Conservation (phyloP, 2,888 invertebrate genomes). For the Habrosyne pyritoides region DNA sequence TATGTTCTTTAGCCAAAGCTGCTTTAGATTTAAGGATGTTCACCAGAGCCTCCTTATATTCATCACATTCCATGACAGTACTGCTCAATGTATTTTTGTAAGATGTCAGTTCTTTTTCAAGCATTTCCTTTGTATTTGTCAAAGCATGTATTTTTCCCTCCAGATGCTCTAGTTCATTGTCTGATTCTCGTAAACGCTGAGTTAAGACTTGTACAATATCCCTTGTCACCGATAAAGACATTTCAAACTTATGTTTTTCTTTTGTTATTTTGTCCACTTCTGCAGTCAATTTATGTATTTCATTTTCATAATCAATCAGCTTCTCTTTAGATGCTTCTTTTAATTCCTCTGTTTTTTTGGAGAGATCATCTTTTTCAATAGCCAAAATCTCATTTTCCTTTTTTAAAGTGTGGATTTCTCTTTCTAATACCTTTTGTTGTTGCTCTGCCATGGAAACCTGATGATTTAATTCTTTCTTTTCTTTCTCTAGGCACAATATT, state of each 20-base stretch:
- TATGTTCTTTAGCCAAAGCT: slow-evolving; percentile 73
- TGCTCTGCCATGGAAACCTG: slow-evolving; percentile 57
- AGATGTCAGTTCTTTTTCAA: slow-evolving; percentile 63
- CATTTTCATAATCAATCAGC: slow-evolving; percentile 68
- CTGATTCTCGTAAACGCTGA: slow-evolving; percentile 82
- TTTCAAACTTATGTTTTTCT: slow-evolving; percentile 83
- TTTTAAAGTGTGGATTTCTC: slow-evolving; percentile 57
- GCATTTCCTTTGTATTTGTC: slow-evolving; percentile 57
- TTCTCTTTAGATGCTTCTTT: slow-evolving; percentile 68
- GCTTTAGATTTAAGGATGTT: slow-evolving; percentile 77
- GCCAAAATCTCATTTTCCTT: slow-evolving; percentile 55
- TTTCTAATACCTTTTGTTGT: slow-evolving; percentile 52
- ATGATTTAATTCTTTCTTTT: slow-evolving; percentile 63
- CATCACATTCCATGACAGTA: slow-evolving; percentile 69
- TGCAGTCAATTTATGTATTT: slow-evolving; percentile 67
- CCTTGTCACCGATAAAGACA: slow-evolving; percentile 83
- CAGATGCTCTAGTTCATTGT: slow-evolving; percentile 83
- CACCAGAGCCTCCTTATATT: slow-evolving; percentile 76
- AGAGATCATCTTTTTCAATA: slow-evolving; percentile 50
- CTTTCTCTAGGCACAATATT: slow-evolving; percentile 60
- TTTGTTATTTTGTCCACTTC: slow-evolving; percentile 71
- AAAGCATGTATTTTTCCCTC: slow-evolving; percentile 66
- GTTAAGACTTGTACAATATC: slow-evolving; percentile 84
- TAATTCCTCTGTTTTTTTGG: slow-evolving; percentile 55
- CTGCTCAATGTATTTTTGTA: slow-evolving; percentile 66